phyloP scores from a whole-genome alignment of 1,140 invertebrate genomes.

The Dermatophagoides farinae region DNA sequence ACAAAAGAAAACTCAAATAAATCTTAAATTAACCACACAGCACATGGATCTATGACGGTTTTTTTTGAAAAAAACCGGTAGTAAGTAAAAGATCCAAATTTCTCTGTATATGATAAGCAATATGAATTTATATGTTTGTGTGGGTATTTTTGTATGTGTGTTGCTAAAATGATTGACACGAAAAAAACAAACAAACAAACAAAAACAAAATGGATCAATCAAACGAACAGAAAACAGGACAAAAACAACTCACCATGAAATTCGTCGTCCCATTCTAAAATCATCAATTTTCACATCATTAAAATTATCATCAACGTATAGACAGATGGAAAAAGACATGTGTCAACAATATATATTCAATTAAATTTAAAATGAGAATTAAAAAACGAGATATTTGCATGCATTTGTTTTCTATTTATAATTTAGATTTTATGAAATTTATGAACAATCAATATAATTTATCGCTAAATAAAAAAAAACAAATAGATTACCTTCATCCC shows the following conservation, averaged over 20 bases:
- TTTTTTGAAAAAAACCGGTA: too few species aligned
- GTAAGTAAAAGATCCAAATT: too few species aligned
- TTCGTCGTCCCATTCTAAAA: constrained; percentile 99
- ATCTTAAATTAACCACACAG: too few species aligned
- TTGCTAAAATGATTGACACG: too few species aligned
- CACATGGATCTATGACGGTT: too few species aligned
- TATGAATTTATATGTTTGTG: too few species aligned
- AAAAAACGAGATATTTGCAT: background rate
- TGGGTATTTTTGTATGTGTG: too few species aligned
- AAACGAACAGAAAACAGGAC: too few species aligned
- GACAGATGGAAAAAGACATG: background rate
- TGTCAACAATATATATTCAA: background rate
- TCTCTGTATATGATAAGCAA: too few species aligned
- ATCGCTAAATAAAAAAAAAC: background rate
- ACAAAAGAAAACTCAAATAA: background rate
- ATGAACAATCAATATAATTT: too few species aligned
- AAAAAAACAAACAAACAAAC: too few species aligned
- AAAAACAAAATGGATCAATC: too few species aligned
- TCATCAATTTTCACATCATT: constrained; percentile 23
- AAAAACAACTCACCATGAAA: constrained; percentile 73
- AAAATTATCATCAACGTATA: constrained; percentile 29
- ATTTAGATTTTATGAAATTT: background rate
- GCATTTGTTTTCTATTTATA: background rate
- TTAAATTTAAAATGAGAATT: background rate
- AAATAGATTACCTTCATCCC: constrained; percentile 20